These are phyloP conservation scores for Popillia japonica DNA, from an alignment of 1,140 invertebrate genomes.

Conservation along the genomic window DNA sequence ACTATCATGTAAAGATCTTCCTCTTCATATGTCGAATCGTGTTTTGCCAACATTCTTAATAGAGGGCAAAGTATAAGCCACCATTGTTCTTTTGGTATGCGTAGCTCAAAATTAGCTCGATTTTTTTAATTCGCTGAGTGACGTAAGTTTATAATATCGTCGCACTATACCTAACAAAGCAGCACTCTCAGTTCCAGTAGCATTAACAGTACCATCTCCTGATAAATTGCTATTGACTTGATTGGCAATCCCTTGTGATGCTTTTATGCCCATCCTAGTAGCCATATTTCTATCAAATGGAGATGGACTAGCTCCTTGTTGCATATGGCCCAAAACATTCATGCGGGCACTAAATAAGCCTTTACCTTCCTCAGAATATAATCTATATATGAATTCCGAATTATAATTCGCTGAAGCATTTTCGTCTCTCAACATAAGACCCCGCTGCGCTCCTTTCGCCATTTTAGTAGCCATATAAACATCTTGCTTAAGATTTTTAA, in stretches of 20 bases:
- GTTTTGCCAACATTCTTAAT: conserved; percentile 96
- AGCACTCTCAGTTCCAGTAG: conserved; percentile 73
- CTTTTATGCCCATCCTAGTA: conserved; percentile 97
- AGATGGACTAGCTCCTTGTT: conserved; percentile 97
- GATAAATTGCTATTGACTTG: conserved; percentile 72
- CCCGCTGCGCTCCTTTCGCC: conserved; percentile 94
- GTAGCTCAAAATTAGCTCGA: conserved; percentile 92
- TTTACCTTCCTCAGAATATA: conserved; percentile 98
- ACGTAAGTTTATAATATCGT: conserved; percentile 89
- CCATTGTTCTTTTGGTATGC: conserved; percentile 95
- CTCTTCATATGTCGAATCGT: conserved; percentile 92
- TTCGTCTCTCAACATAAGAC: conserved; percentile 95
- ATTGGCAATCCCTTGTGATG: conserved; percentile 85
- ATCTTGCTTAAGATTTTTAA: conserved; percentile 92
- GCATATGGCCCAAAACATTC: conserved; percentile 96
- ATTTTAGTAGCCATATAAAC: conserved; percentile 97
- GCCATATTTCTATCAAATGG: conserved; percentile 99
- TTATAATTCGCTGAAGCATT: conserved; percentile 96
- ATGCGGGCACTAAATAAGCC: conserved; percentile 92
- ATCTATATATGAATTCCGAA: conserved; percentile 94
- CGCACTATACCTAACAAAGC: conserved; percentile 89
- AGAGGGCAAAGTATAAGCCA: conserved; percentile 97
- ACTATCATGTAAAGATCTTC: conserved; percentile 88
- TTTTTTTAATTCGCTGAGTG: conserved; percentile 84
- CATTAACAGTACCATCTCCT: conserved; percentile 68